Evolutionary conservation across 1,140 invertebrate species (phyloP).

Genomic region (Melitaea cinxia): DNA sequence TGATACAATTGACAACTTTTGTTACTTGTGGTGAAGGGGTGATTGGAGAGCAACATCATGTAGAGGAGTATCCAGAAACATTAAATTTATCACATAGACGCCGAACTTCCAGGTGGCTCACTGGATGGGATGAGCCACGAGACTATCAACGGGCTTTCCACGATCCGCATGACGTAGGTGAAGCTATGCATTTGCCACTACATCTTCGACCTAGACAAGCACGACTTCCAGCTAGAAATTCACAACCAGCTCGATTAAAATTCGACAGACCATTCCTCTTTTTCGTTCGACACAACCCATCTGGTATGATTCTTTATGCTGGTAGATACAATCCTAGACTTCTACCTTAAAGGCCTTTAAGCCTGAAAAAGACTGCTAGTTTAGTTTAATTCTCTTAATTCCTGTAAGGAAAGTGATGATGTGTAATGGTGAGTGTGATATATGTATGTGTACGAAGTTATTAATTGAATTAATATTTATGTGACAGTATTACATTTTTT

Average conservation of each 20-base stretch:
- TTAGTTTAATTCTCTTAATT: constrained; percentile 72
- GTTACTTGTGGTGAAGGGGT: constrained; percentile 89
- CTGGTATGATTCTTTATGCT: constrained; percentile 92
- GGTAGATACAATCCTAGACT: constrained; percentile 92
- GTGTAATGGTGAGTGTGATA: constrained; percentile 72
- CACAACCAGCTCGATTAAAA: constrained; percentile 84
- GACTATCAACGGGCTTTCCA: constrained; percentile 84
- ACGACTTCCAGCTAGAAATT: constrained; percentile 83
- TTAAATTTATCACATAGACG: constrained; percentile 67
- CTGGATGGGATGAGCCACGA: constrained; percentile 74
- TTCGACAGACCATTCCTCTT: constrained; percentile 93
- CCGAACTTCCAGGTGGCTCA: constrained; percentile 65
- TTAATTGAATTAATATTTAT: constrained; percentile 67
- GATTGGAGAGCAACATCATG: constrained; percentile 87
- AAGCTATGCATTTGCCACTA: constrained; percentile 84
- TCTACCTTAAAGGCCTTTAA: constrained; percentile 82
- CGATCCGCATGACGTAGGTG: constrained; percentile 84
- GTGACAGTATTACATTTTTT: constrained; percentile 76
- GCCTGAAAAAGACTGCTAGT: constrained; percentile 70
- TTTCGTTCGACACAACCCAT: constrained; percentile 92
- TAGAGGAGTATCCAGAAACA: constrained; percentile 89
- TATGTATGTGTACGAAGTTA: constrained; percentile 61
- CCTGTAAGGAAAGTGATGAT: constrained; percentile 75
- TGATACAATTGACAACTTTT: constrained; percentile 90
- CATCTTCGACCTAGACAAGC: constrained; percentile 87